Evolutionary conservation across 2,113 vertebrate genomes (phyloP).

Genomic region (Nothocercus julius): DNA sequence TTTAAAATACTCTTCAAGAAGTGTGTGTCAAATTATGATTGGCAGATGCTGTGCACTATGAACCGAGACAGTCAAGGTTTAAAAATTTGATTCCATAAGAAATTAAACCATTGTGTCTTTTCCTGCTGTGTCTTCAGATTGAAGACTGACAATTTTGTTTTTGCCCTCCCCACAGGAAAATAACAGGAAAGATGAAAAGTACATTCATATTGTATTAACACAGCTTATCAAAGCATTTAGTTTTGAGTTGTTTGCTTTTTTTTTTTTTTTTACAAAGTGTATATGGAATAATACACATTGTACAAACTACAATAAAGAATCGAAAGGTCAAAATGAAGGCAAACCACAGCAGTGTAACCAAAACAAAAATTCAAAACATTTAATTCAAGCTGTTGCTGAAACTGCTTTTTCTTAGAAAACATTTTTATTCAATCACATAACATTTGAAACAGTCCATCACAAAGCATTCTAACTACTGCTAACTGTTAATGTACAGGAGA

Average conservation of each 20-base stretch:
- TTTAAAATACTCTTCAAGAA: background rate
- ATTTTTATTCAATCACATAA: background rate
- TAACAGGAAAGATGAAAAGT: background rate
- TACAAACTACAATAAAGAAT: background rate
- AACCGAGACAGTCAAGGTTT: background rate
- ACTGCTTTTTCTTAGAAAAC: background rate
- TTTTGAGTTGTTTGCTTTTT: background rate
- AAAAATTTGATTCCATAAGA: background rate
- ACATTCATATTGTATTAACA: background rate
- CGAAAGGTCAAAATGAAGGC: background rate
- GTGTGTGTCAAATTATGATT: background rate
- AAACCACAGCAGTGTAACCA: background rate
- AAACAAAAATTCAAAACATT: background rate
- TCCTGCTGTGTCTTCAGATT: background rate
- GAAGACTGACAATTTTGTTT: background rate
- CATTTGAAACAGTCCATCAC: background rate
- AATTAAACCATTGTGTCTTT: background rate
- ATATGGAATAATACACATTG: background rate
- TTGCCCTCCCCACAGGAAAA: background rate
- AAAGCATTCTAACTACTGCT: constrained; percentile 1
- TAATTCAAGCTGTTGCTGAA: background rate
- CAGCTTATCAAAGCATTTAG: background rate
- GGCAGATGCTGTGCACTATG: fast-evolving
- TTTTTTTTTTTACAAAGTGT: background rate
- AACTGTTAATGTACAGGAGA: background rate